Base-by-base conservation (phyloP, 2,888 invertebrate species). In the Erebia epiphron region DNA sequence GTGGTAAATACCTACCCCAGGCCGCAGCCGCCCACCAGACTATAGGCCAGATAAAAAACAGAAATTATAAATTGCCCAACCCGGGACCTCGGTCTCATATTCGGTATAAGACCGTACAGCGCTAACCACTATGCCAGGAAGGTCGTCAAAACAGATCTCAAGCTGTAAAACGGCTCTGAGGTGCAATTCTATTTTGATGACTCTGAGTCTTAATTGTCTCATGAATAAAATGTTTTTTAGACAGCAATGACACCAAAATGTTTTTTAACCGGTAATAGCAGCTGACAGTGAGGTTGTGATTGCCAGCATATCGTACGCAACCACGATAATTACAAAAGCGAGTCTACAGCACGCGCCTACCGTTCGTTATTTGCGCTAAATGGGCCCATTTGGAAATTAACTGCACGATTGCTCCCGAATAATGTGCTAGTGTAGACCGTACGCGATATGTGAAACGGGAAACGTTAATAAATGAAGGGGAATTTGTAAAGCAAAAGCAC, bases 331-430 rank as follows among this genome's bases (percentile, higher is more conserved):
- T 82, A 87, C 83, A 85, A 85, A 85, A 86, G 83, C 81, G 78
- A 75, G 74, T 75, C 73, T 77, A 73, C 78, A 80, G 80, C 81
- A 81, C 78, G 79, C 82, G 78, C 81, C 83, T 79, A 79, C 75
- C 82, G 82, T 86, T 84, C 85, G 85, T 89, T 90, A 87, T 90
- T 87, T 87, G 85, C 83, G 82, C 86, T 89, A 89, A 91, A 91
- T 90, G 88, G 83, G 78, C 86, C 87, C 86, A 90, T 91, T 90
- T 87, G 81, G 83, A 89, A 90, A 91, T 90, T 91, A 90, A 89
- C 88, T 90, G 89, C 90, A 84, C 89, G 86, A 90, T 90, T 90
- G 87, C 89, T 86, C 85, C 82, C 82, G 83, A 85, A 89, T 88
- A 91, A 90, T 87, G 83, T 78, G 83, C 80, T 78, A 79, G 79